These are phyloP conservation scores for Aselliscus stoliczkanus DNA, from an alignment of 2,797 vertebrate species.

Conservation along the genomic window DNA sequence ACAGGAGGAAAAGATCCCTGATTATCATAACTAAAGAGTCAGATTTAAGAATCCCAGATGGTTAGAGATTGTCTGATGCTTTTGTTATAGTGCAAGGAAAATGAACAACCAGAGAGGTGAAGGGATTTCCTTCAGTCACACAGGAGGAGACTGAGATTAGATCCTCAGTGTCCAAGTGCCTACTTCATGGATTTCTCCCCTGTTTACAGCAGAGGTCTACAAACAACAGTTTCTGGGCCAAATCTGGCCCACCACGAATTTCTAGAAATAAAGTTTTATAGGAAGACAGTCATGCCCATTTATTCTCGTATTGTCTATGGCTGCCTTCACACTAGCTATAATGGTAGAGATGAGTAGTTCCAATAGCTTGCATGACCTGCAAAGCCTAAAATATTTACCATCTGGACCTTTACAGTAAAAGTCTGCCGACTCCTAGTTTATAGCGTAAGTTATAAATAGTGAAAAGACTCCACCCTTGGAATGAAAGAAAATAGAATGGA, in stretches of 20 bases:
- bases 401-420: not conserved
- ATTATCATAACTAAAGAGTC: not conserved
- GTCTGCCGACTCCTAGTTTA: not conserved
- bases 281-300: not conserved
- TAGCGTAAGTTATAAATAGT: conserved; percentile 49
- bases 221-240: not conserved
- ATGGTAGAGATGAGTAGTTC: not conserved
- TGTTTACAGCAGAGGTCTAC: not conserved
- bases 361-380: not conserved
- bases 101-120: not conserved
- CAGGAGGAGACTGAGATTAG: not conserved
- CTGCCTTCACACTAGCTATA: not conserved
- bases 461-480: conserved; percentile 19
- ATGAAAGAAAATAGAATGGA: conserved; percentile 23
- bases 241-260: not conserved
- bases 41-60: not conserved
- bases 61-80: not conserved
- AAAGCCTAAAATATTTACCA: conserved; percentile 6
- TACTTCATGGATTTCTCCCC: not conserved
- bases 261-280: conserved; percentile 33
- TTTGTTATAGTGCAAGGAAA: conserved; percentile 19
- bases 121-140: not conserved
- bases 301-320: not conserved
- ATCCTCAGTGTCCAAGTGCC: not conserved
- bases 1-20: not conserved